Base-by-base conservation (phyloP, 2,888 invertebrate species). In the Cheilosia variabilis region DNA sequence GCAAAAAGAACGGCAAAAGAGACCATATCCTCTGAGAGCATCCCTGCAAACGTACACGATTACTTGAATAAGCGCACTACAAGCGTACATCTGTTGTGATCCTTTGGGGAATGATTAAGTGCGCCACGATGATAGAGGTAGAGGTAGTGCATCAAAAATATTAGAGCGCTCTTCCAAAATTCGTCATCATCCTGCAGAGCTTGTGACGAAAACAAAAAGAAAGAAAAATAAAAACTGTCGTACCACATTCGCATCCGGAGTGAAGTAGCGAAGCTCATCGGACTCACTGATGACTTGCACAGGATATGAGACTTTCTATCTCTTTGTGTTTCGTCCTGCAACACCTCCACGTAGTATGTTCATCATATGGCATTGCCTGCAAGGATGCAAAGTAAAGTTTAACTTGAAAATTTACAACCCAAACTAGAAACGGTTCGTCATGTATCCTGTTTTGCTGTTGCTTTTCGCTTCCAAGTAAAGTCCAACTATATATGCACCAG, bases 71-170 rank as follows among this genome's bases (percentile, higher is more conserved):
- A 50, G 37, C 45, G 50, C 5, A 66, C 10, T n/a, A 19, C 41
- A 3, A 7, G 7, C 2, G n/a, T 15, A 9, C 9, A 45, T 37
- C 27, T 15, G 17, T 15, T 17, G 41, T 17, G 52, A 66, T 60
- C 66, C 75, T 53, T 53, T 75, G 34, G 47, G 57, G 58, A 63
- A 76, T 81, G 57, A 76, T 81, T 69, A 75, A 81, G 75, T 69
- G 47, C 66, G 22, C 55, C 53, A 22, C 22, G n/a, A 27, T 27
- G 27, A 27, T 27, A 27, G 27, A 27, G 27, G 7, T 27, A 27
- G 27, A 27, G 27, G 7, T 41, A 55, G 24, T 24, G 45, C 65
- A 53, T 62, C 37, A 55, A 53, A 55, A 37, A 53, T 55, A 50
- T 65, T 47, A 34, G 45, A 43, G 24, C 4, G 52, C 65, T 72